phyloP scores from a whole-genome alignment of 2,113 vertebrate genomes.

The Eleginops maclovinus region DNA sequence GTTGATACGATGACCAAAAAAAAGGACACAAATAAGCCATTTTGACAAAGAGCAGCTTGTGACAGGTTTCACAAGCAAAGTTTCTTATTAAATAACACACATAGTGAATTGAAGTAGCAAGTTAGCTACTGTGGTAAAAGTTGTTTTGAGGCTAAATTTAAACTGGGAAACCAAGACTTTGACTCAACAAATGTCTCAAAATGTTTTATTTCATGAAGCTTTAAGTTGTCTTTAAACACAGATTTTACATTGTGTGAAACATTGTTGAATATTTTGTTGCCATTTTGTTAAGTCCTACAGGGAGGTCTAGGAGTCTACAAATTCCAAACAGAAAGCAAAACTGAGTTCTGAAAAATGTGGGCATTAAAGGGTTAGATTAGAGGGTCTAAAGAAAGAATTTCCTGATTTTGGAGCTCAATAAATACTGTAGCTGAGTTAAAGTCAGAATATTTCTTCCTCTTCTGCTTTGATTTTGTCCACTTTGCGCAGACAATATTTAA shows the following conservation, averaged over 20 bases:
- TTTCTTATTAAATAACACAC: neutral
- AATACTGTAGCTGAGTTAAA: no score
- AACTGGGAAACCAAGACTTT: neutral
- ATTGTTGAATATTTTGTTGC: neutral
- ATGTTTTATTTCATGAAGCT: neutral
- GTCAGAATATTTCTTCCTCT: no score
- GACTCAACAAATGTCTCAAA: neutral
- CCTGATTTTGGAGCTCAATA: neutral
- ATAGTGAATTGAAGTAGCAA: constrained; percentile 1
- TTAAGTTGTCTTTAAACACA: neutral
- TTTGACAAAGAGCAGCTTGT: neutral
- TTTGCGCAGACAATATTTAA: no score
- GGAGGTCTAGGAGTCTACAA: neutral
- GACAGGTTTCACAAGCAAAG: neutral
- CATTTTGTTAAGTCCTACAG: no score
- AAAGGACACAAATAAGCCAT: neutral
- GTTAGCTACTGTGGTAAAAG: neutral
- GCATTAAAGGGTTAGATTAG: no score
- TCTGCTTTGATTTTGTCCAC: no score
- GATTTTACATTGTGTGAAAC: no score
- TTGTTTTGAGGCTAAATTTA: constrained; percentile 2
- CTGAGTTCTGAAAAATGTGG: neutral
- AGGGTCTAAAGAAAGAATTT: no score
- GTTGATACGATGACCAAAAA: neutral
- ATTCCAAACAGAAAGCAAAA: neutral